A percentile compares a stretch with the other conserved stretches of the same genome.
These are phyloP conservation scores for Cephus rjabovi DNA, from an alignment of 2,888 invertebrate genomes.

Conservation along the genomic window DNA sequence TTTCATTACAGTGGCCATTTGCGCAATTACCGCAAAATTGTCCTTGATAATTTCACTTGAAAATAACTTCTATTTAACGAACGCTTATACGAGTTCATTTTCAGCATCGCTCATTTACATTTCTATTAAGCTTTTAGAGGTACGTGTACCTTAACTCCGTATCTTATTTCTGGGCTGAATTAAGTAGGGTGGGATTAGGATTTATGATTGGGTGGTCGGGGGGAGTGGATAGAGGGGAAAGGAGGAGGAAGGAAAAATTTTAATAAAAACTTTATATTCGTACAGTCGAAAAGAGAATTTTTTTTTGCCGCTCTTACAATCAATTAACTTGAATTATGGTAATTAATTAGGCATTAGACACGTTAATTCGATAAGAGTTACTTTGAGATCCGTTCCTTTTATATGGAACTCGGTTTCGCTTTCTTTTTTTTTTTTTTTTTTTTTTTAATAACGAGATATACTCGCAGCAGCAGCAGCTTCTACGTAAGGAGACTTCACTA, in stretches of 20 bases:
- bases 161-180: not conserved
- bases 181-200: not conserved
- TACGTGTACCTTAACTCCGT: not conserved
- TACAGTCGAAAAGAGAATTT: not conserved
- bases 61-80: not conserved
- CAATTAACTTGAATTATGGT: not conserved
- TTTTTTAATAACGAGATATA: not conserved
- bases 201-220: not conserved
- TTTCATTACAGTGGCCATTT: not conserved
- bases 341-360: not conserved
- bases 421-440: too few relatives aligned
- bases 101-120: not conserved
- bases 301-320: not conserved
- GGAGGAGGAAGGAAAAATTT: not conserved
- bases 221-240: not conserved
- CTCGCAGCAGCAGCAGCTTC: too few relatives aligned
- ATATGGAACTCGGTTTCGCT: not conserved
- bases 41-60: not conserved
- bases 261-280: not conserved
- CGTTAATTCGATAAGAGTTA: not conserved
- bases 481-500: not conserved
- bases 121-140: not conserved
- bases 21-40: conserved; percentile 6
- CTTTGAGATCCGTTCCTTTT: not conserved
- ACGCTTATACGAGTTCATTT: not conserved